Conservation (phyloP, 2,113 vertebrate species). For the Notarius quadriscutis region DNA sequence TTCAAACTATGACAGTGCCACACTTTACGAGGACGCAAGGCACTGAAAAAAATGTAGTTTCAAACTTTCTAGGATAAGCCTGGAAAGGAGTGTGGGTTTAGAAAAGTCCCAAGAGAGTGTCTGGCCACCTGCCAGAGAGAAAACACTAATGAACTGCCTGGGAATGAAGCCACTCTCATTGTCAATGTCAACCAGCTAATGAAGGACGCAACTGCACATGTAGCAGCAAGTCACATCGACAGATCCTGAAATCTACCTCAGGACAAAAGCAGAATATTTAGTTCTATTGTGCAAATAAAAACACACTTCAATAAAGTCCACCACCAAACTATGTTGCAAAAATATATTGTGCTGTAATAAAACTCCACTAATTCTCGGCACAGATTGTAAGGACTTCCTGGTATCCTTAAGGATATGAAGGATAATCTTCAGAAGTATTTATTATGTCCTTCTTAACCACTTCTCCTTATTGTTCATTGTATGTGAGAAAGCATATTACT, state of each 20-base stretch:
- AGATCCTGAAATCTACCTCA: conserved; percentile 15
- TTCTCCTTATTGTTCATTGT: neutral
- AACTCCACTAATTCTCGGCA: neutral
- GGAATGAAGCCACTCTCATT: conserved; percentile 52
- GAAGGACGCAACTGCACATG: conserved; percentile 46
- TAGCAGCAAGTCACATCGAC: conserved; percentile 35
- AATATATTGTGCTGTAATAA: neutral
- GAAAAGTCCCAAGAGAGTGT: conserved; percentile 35
- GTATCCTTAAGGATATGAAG: neutral
- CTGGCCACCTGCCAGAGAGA: conserved; percentile 55
- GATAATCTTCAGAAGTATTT: neutral
- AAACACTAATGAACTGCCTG: conserved; percentile 56
- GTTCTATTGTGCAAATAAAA: conserved; percentile 18
- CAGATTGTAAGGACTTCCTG: neutral
- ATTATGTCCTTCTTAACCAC: neutral
- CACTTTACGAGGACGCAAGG: conserved; percentile 13
- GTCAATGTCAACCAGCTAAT: conserved; percentile 52
- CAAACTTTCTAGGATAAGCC: conserved; percentile 44
- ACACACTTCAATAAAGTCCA: neutral
- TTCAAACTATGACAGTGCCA: neutral
- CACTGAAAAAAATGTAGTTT: conserved; percentile 30
- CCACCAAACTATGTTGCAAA: neutral
- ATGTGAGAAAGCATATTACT: neutral
- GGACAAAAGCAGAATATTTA: neutral
- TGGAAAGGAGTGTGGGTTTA: conserved; percentile 33